phyloP scores from a whole-genome alignment of 2,797 vertebrate genomes.

The Natrix natrix region DNA sequence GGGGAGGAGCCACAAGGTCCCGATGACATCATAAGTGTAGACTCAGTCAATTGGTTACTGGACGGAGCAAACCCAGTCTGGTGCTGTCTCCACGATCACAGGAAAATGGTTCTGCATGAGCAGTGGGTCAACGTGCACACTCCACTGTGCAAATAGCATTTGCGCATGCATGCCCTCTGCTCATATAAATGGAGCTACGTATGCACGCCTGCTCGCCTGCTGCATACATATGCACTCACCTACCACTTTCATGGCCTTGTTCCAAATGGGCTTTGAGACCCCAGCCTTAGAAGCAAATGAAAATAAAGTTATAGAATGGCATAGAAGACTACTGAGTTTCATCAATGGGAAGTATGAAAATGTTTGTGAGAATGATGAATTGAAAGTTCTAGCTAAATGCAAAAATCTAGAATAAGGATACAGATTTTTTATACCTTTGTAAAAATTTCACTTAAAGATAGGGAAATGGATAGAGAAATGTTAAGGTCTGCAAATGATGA shows the following conservation, averaged over 20 bases:
- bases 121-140: background rate
- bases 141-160: background rate
- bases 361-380: background rate
- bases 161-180: rapidly evolving
- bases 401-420: background rate
- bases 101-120: background rate
- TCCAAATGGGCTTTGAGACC: too few relatives aligned
- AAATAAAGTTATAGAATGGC: background rate
- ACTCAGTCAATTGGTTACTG: too few relatives aligned
- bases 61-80: too few relatives aligned
- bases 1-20: too few relatives aligned
- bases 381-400: background rate
- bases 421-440: background rate
- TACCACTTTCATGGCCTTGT: background rate
- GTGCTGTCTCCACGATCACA: too few relatives aligned
- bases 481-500: background rate
- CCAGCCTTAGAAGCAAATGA: background rate
- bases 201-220: too few relatives aligned
- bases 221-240: background rate
- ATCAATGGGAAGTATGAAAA: background rate
- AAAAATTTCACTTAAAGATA: background rate
- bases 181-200: too few relatives aligned
- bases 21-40: too few relatives aligned
- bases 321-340: background rate
- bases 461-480: background rate